Evolutionary conservation across 2,797 vertebrate species (phyloP), one percentile per base, ranked within the genome.

Genomic region (Vipera latastei): DNA sequence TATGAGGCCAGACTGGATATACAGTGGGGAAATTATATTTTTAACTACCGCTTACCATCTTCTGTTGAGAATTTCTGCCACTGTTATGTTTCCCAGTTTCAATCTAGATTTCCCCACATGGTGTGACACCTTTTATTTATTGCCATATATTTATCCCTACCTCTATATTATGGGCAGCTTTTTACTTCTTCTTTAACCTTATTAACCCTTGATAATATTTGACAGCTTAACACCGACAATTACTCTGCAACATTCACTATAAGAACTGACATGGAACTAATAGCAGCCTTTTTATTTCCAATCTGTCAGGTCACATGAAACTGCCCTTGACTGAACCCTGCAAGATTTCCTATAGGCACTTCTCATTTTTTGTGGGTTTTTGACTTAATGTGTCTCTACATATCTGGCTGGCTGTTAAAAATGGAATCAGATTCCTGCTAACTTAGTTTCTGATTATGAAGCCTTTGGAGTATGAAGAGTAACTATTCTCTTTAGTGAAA

Each of bases 191-290:
- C 95, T 96, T 98, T 98, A 98, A 98, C 98, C 98, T 98, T 98
- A 98, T 98, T 98, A 98, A 98, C 97, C 98, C 97, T 97, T 98
- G 97, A 97, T 97, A 96, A 97, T 96, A 97, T 96, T 97, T 98
- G 97, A 98, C 98, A 98, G 97, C 96, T 98, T 98, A 98, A 98
- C 98, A 97, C 97, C 97, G 97, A 97, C 97, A 96, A 97, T 98
- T 98, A 98, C 97, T 97, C 97, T 96, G 93, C 95, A 97, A 96
- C 96, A 96, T 97, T 97, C 94, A 26, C 96, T 97, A 97, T 94
- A 97, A 97, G 97, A 98, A 97, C 96, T 94, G 97, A 98, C 94
- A 95, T 96, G 97, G 97, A 98, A 98, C 98, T 98, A 98, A 98
- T 97, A 97, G 97, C 96, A 96, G 97, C 93, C 97, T 97, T 98